phyloP scores from a whole-genome alignment of 2,888 invertebrate species.

The Leucophora obtusa region DNA sequence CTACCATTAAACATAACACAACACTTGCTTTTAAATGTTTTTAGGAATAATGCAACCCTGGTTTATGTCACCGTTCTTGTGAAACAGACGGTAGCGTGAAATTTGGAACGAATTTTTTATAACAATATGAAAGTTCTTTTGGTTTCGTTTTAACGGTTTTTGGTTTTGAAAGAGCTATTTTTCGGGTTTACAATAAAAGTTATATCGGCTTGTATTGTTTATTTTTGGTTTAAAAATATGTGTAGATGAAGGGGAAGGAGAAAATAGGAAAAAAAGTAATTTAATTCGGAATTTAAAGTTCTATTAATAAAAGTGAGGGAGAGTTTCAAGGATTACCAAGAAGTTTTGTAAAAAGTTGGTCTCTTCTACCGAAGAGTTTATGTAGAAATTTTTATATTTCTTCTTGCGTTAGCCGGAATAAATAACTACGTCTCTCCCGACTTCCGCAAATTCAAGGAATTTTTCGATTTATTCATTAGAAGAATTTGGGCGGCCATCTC shows the following conservation, averaged over 20 bases:
- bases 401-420: too few species aligned
- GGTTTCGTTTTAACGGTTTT: conserved; percentile 23
- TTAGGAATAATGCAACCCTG: conserved; percentile 40
- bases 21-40: conserved; percentile 24
- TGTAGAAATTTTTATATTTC: too few species aligned
- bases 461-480: too few species aligned
- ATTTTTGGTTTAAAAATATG: background rate
- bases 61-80: conserved; percentile 64
- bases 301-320: too few species aligned
- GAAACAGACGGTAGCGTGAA: conserved; percentile 75
- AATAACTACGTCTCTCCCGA: too few species aligned
- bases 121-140: conserved; percentile 57
- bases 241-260: background rate
- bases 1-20: conserved; percentile 28
- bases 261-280: background rate
- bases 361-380: too few species aligned
- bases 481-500: too few species aligned
- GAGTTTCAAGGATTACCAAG: too few species aligned
- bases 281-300: background rate
- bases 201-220: background rate
- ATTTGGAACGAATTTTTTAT: conserved; percentile 73
- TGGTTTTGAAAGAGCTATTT: background rate
- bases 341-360: too few species aligned
- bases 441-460: too few species aligned
- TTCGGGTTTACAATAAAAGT: background rate